phyloP scores from a whole-genome alignment of 92 coral and sea anemone genomes.

The Diadumene lineata region DNA sequence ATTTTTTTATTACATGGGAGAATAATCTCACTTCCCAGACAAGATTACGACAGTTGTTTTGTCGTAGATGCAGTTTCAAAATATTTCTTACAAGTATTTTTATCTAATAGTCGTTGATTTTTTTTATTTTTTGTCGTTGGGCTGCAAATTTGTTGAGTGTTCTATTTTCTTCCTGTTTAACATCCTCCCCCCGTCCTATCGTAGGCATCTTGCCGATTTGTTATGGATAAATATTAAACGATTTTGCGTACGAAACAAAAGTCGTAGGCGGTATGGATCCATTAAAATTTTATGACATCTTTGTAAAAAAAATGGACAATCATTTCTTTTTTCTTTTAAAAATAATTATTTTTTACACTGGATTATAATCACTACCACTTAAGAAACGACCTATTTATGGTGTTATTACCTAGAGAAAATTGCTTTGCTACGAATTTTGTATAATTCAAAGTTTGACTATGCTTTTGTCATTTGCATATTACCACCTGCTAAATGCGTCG shows the following conservation, averaged over 20 bases:
- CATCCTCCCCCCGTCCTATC: neutral
- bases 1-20: too few species aligned
- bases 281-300: neutral
- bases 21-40: too few species aligned
- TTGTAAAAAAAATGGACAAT: neutral
- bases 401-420: neutral
- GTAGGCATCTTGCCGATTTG: neutral
- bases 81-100: neutral
- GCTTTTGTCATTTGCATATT: neutral
- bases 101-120: neutral
- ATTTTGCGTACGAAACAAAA: neutral
- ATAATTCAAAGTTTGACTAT: neutral
- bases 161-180: neutral
- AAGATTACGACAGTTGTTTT: too few species aligned
- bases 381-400: too few species aligned
- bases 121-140: slow-evolving; percentile 1
- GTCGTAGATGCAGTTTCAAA: too few species aligned
- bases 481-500: neutral
- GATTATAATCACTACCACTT: too few species aligned
- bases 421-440: neutral
- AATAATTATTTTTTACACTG: neutral
- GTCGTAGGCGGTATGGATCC: slow-evolving; percentile 11
- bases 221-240: slow-evolving; percentile 1
- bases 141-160: neutral
- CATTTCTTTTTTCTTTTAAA: neutral